Evolutionary conservation across 2,797 vertebrate genomes (phyloP).

Genomic region (Artibeus lituratus): DNA sequence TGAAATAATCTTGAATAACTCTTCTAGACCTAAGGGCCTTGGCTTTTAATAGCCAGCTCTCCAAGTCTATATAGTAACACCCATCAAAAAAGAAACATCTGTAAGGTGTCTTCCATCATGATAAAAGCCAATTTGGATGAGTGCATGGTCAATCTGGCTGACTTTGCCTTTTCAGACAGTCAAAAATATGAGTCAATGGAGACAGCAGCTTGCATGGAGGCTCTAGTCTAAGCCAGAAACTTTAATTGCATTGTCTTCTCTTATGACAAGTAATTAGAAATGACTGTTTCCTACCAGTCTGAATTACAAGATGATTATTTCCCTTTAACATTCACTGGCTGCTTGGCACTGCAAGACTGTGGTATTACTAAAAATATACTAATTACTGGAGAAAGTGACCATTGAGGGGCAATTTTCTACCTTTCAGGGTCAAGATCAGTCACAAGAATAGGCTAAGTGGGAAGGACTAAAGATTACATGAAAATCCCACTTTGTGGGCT

Average conservation of each 20-base stretch:
- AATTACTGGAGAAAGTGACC: constrained; percentile 12
- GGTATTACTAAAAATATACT: constrained; percentile 21
- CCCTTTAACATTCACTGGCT: constrained; percentile 45
- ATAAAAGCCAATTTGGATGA: constrained; percentile 4
- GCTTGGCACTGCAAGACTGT: constrained; percentile 38
- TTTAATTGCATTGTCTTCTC: constrained; percentile 71
- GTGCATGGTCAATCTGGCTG: background rate
- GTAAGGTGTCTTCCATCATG: background rate
- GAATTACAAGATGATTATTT: constrained; percentile 69
- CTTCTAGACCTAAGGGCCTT: background rate
- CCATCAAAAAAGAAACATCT: background rate
- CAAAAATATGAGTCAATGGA: constrained; percentile 52
- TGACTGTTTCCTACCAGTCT: constrained; percentile 74
- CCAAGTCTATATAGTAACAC: background rate
- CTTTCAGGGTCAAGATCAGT: background rate
- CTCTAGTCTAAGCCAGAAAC: constrained; percentile 62
- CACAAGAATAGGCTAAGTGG: background rate
- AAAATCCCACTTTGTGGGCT: background rate
- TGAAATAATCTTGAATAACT: background rate
- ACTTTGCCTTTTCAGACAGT: constrained; percentile 57
- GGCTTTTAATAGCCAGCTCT: background rate
- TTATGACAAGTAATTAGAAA: constrained; percentile 68
- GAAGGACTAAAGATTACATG: background rate
- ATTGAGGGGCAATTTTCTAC: constrained; percentile 21
- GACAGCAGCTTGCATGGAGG: constrained; percentile 47